Base-by-base conservation (phyloP, 2,113 vertebrate species). In the Telmatochromis sp. region DNA sequence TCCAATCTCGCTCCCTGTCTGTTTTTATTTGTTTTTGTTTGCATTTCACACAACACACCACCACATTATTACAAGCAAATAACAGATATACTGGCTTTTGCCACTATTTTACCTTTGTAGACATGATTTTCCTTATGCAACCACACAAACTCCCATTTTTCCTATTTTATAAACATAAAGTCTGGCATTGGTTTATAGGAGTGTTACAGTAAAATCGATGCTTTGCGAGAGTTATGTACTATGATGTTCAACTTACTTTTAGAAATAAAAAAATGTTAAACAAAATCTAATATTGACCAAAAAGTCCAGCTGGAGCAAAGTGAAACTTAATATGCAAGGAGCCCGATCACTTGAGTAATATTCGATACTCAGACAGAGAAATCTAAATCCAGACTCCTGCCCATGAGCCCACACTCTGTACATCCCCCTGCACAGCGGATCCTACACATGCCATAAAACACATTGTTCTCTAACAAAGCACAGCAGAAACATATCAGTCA, bases 371-470 rank as follows among this genome's bases (percentile, higher is more conserved):
- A 49, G 68, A 73, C 68, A 68, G 33, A 82, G 68, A 4, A 85
- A 55, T 87, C 80, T 83, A 83, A 87, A 83, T 53, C 9, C 85
- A 81, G 73, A 81, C 80, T 87, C 15, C 70, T 1, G 35, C 1
- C 35, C 35, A 35, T 9, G 47, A 90, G 79, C 84, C 70, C 82
- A 85, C 70, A 78, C 42, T n/a, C 42, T 49, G 42, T 54, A 17
- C 54, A 73, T 15, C 14, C 60, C 26, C 8, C 70, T 45, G 49
- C 70, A 49, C 70, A 58, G 3, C 21, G 1, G 19, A 28, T 51
- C 51, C 81, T 73, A 75, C 73, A 84, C 83, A 88, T 13, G 35
- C 54, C 35, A 53, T 19, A 82, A 79, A 33, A 85, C 51, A 65
- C 15, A 23, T 63, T 81, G 58, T 45, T 78, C 58, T 54, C 6